Evolutionary conservation across 1,140 invertebrate species (phyloP).

Genomic region (Pogonognathellus flavescens): DNA sequence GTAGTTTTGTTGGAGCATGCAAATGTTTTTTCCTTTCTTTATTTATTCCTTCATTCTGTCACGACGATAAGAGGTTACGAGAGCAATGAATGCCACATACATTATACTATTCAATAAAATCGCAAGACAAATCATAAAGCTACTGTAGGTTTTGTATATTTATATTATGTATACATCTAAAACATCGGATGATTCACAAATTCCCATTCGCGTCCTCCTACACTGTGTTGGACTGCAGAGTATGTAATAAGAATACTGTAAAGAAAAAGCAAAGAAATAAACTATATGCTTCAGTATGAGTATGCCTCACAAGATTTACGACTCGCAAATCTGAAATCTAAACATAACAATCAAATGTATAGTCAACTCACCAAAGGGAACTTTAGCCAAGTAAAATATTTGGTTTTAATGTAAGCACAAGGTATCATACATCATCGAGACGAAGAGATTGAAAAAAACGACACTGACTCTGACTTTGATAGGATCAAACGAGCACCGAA

Average conservation of each 20-base stretch:
- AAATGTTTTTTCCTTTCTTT: conserved; percentile 3
- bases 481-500: background rate
- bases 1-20: background rate
- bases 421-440: background rate
- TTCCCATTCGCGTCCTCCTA: too few relatives aligned
- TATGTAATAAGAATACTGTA: background rate
- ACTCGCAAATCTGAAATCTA: conserved; percentile 6
- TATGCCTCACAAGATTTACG: conserved; percentile 2
- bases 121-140: background rate
- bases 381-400: conserved; percentile 25
- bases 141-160: background rate
- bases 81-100: background rate
- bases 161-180: too few relatives aligned
- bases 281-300: too few relatives aligned
- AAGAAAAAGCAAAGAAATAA: background rate
- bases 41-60: background rate
- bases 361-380: conserved; percentile 8
- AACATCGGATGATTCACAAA: too few relatives aligned
- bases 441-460: background rate
- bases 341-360: conserved; percentile 16
- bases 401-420: conserved; percentile 31
- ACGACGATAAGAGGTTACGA: background rate
- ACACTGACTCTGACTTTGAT: conserved; percentile 23
- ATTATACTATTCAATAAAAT: background rate
- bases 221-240: too few relatives aligned